These are phyloP conservation scores for Drosophila bocki DNA, from an alignment of 1,140 invertebrate species.

Conservation along the genomic window DNA sequence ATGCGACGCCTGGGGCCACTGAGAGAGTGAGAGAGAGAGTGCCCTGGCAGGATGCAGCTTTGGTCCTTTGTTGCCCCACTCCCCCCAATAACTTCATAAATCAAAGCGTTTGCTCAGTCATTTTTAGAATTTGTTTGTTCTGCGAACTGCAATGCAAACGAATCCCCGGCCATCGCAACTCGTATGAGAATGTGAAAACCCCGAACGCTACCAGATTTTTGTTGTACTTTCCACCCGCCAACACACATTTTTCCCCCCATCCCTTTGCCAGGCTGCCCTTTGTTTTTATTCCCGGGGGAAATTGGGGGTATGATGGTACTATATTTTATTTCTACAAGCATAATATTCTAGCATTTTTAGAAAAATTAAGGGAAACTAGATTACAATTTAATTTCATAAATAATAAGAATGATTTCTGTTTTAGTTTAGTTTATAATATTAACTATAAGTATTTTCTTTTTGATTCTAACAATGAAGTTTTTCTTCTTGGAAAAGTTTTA, in stretches of 20 bases:
- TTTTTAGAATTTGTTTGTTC: constrained; percentile 80
- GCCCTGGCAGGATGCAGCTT: constrained; percentile 29
- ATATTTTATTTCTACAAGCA: too few relatives aligned
- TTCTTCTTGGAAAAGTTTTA: too few relatives aligned
- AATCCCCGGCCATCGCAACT: constrained; percentile 34
- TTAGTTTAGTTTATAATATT: too few relatives aligned
- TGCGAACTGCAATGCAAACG: constrained; percentile 55
- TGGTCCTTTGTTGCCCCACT: neutral
- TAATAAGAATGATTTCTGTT: too few relatives aligned
- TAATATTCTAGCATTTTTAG: too few relatives aligned
- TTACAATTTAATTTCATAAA: too few relatives aligned
- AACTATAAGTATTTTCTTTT: too few relatives aligned
- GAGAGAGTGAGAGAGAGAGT: neutral
- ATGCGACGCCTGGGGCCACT: constrained; percentile 62
- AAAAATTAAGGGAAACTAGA: too few relatives aligned
- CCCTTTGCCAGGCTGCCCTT: neutral
- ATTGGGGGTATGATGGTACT: neutral
- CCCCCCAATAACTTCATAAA: constrained; percentile 73
- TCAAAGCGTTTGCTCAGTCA: constrained; percentile 82
- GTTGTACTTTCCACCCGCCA: neutral
- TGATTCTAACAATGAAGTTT: too few relatives aligned
- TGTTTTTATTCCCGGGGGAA: neutral
- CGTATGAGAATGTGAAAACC: constrained; percentile 31
- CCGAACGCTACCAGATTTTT: constrained; percentile 20
- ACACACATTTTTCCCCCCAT: neutral